Evolutionary conservation across 2,797 vertebrate species (phyloP), one percentile per base, ranked within the genome.

Genomic region (Eupleurogrammus muticus): DNA sequence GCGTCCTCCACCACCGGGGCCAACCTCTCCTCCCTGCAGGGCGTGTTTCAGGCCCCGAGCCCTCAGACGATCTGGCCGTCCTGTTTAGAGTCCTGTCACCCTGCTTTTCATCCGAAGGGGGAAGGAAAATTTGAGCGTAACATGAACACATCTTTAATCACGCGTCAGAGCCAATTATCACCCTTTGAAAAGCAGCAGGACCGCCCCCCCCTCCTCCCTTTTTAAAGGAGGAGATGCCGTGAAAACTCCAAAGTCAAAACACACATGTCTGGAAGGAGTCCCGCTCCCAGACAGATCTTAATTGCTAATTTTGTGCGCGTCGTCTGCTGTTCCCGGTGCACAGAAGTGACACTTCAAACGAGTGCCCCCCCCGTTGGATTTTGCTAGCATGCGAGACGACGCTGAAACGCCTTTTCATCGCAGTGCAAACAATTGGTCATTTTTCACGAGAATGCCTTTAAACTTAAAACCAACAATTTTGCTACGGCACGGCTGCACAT

Each of bases 131-230:
- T 88, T 81, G 89, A 87, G 88, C 82, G 87, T 85, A 87, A 88
- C 83, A 85, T 91, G 93, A 94, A 93, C 84, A 88, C 90, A 70
- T 91, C 93, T 95, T 94, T 94, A 93, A 92, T 91, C 91, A 79
- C 77, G 90, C 93, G 94, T 95, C 95, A 92, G 70, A 76, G 88
- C 86, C 85, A 83, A 92, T 96, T 93, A 94, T n/a, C 14, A 28
- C 63, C 21, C 67, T 65, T 83, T 80, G 40, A 92, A 68, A 79
- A 82, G 86, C 84, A 84, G 90, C 90, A 79, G 77, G 66, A 62
- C 73, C 46, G 46, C 17, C 66, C 70, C 71, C 50, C n/a, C n/a
- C n/a, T n/a, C n/a, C n/a, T n/a, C n/a, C n/a, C n/a, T n/a, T n/a
- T n/a, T n/a, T 66, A 66, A 61, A 21, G 69, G 79, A 75, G 77